A percentile compares a stretch with the other conserved stretches of the same genome.
Conservation (phyloP, 2,113 vertebrate species). For the Zootoca vivipara region DNA sequence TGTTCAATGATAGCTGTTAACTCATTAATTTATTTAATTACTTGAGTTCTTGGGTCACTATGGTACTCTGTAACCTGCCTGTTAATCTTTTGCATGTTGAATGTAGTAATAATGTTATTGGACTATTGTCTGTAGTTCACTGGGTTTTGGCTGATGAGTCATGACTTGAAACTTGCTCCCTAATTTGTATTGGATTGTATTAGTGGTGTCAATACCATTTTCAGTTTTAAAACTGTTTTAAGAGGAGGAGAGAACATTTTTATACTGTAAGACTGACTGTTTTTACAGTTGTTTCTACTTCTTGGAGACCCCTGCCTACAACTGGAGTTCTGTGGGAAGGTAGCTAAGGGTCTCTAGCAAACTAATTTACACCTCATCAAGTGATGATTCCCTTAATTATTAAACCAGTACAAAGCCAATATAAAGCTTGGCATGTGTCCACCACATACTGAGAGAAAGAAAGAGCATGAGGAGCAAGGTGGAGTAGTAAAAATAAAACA, state of each 20-base stretch:
- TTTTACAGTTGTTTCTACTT: background rate
- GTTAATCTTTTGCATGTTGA: background rate
- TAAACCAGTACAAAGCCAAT: background rate
- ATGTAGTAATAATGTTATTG: background rate
- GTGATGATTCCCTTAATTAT: background rate
- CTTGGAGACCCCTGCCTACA: background rate
- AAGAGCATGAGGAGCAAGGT: background rate
- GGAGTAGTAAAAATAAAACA: background rate
- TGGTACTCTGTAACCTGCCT: background rate
- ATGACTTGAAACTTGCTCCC: background rate
- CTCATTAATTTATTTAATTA: too few species aligned
- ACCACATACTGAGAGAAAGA: background rate
- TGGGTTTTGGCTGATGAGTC: background rate
- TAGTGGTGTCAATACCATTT: too few species aligned
- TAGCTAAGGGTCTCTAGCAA: too few species aligned
- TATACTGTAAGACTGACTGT: background rate
- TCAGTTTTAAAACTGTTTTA: background rate
- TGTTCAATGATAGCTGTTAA: background rate
- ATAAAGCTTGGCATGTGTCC: background rate
- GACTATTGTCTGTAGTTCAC: background rate
- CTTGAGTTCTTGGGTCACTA: background rate
- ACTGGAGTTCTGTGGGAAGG: background rate
- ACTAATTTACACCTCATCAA: background rate
- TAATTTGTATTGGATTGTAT: background rate
- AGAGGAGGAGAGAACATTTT: background rate